Evolutionary conservation across 1,140 invertebrate species (phyloP).

Genomic region (Pachyrhynchus sulphureomaculatus): DNA sequence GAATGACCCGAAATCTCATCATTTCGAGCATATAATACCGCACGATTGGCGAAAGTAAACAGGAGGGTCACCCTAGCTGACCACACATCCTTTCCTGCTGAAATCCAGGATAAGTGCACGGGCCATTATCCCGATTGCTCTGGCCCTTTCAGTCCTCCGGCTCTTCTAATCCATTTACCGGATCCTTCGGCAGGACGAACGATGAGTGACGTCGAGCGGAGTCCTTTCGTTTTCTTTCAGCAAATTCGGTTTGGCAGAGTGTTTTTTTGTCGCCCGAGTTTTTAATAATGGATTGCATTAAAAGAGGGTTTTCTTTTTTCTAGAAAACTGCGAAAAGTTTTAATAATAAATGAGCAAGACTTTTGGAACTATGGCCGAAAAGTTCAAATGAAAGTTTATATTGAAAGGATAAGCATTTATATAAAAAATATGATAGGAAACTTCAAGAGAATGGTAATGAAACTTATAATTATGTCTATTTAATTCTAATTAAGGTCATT

Average conservation of each 20-base stretch:
- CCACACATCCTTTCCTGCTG: constrained; percentile 19
- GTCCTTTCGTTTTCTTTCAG: constrained; percentile 10
- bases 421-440: too few relatives aligned
- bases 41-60: constrained; percentile 28
- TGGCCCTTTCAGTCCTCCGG: constrained; percentile 12
- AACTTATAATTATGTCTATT: too few relatives aligned
- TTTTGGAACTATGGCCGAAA: too few relatives aligned
- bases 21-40: constrained; percentile 20
- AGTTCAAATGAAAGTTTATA: too few relatives aligned
- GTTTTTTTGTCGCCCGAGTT: constrained; percentile 4
- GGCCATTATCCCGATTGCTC: constrained; percentile 32
- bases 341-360: too few relatives aligned
- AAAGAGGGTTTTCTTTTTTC: too few relatives aligned
- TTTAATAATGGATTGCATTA: constrained; percentile 1
- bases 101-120: constrained; percentile 33
- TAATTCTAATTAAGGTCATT: too few relatives aligned
- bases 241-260: constrained; percentile 7
- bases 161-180: constrained; percentile 27
- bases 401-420: too few relatives aligned
- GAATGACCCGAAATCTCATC: constrained; percentile 19
- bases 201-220: too few relatives aligned
- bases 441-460: too few relatives aligned
- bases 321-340: too few relatives aligned
- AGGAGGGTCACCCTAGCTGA: constrained; percentile 12
- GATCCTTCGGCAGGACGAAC: not conserved